Evolutionary conservation across 2,797 vertebrate species (phyloP).

Genomic region (Chrosomus eos): DNA sequence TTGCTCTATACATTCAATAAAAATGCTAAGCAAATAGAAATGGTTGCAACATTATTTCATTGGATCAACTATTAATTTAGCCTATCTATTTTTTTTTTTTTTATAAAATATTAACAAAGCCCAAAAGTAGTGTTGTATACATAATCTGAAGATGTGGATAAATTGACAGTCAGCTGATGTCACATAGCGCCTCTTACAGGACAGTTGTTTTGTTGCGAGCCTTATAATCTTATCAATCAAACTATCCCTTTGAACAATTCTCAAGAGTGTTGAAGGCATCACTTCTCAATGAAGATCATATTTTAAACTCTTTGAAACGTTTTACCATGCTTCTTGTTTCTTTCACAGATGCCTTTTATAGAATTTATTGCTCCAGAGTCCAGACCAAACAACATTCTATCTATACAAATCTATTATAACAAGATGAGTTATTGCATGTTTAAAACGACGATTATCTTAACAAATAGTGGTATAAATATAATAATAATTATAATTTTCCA

Average conservation of each 20-base stretch:
- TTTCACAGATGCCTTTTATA: background rate
- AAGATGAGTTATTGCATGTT: background rate
- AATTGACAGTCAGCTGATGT: background rate
- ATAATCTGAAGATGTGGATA: background rate
- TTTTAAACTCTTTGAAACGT: background rate
- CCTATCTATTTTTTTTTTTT: too few relatives aligned
- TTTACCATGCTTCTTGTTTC: background rate
- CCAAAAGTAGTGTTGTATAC: too few relatives aligned
- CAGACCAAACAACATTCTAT: background rate
- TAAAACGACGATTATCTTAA: background rate
- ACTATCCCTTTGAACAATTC: background rate
- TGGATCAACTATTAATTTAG: background rate
- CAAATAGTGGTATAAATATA: background rate
- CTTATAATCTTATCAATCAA: background rate
- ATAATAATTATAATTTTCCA: background rate
- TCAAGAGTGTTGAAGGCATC: background rate
- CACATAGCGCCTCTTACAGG: slow-evolving; percentile 9
- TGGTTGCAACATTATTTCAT: background rate
- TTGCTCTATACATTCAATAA: background rate
- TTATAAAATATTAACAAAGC: background rate
- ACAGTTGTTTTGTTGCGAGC: background rate
- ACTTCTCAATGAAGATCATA: background rate
- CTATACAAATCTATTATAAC: background rate
- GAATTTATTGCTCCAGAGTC: background rate
- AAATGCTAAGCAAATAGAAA: background rate